Conservation (phyloP, 2,888 invertebrate species). For the Gandaritis pyraliata region DNA sequence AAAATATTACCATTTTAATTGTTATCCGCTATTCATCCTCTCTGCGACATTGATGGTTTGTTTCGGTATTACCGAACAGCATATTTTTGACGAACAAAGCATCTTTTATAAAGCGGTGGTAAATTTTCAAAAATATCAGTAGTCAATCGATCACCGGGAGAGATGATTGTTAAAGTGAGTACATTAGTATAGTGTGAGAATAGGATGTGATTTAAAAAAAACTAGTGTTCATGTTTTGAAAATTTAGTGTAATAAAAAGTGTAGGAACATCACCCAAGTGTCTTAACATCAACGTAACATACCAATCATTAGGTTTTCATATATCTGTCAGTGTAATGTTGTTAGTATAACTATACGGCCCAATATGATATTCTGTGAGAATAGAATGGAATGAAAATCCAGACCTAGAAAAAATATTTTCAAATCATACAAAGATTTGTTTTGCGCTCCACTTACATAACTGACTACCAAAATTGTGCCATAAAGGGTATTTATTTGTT, state of each 20-base stretch:
- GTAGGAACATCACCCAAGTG: background rate
- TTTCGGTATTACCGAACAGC: conserved; percentile 80
- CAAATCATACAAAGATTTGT: no score
- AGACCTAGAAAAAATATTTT: no score
- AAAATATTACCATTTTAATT: conserved; percentile 64
- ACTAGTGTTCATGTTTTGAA: background rate
- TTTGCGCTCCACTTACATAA: no score
- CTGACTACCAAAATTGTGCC: no score
- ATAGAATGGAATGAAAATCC: no score
- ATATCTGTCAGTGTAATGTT: no score
- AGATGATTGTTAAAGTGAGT: conserved; percentile 79
- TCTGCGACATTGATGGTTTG: conserved; percentile 81
- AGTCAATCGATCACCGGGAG: conserved; percentile 71
- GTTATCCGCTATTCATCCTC: conserved; percentile 73
- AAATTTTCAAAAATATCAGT: conserved; percentile 75
- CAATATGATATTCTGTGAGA: no score
- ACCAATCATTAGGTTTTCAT: no score
- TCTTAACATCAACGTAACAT: background rate
- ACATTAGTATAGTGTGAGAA: background rate
- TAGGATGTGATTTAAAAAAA: no score
- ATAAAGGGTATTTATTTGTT: no score
- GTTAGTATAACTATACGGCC: no score
- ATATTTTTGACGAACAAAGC: conserved; percentile 76
- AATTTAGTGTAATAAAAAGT: background rate
- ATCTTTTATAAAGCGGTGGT: conserved; percentile 72